Conservation (phyloP, 2,113 vertebrate genomes). For the Eleginops maclovinus region DNA sequence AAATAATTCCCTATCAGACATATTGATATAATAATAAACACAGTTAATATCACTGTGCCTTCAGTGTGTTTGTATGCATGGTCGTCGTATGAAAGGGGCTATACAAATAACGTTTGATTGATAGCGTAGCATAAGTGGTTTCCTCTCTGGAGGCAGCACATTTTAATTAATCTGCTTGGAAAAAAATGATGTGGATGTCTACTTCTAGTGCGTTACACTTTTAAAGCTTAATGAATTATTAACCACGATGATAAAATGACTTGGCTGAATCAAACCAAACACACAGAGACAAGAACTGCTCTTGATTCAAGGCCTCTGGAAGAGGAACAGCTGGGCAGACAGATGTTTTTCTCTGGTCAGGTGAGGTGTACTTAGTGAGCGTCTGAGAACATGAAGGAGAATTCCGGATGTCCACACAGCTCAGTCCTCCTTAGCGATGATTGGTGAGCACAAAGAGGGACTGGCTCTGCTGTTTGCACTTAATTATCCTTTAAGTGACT, state of each 20-base stretch:
- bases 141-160: too few relatives aligned
- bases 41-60: too few relatives aligned
- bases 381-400: neutral
- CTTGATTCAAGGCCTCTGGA: neutral
- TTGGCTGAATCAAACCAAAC: neutral
- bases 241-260: neutral
- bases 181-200: too few relatives aligned
- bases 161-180: too few relatives aligned
- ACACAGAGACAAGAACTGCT: neutral
- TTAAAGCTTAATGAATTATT: neutral
- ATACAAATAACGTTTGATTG: too few relatives aligned
- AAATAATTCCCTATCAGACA: too few relatives aligned
- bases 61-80: too few relatives aligned
- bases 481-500: constrained; percentile 24
- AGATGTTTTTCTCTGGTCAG: constrained; percentile 3
- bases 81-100: too few relatives aligned
- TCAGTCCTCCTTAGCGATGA: neutral
- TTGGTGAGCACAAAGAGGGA: neutral
- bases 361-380: neutral
- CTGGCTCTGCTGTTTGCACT: constrained; percentile 6
- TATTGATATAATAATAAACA: too few relatives aligned
- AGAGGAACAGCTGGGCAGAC: constrained; percentile 2
- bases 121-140: too few relatives aligned
- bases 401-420: neutral
- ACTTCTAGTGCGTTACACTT: neutral